Evolutionary conservation across 2,113 vertebrate genomes (phyloP), one percentile per base, ranked within the genome.

Genomic region (Phaethon lepturus): DNA sequence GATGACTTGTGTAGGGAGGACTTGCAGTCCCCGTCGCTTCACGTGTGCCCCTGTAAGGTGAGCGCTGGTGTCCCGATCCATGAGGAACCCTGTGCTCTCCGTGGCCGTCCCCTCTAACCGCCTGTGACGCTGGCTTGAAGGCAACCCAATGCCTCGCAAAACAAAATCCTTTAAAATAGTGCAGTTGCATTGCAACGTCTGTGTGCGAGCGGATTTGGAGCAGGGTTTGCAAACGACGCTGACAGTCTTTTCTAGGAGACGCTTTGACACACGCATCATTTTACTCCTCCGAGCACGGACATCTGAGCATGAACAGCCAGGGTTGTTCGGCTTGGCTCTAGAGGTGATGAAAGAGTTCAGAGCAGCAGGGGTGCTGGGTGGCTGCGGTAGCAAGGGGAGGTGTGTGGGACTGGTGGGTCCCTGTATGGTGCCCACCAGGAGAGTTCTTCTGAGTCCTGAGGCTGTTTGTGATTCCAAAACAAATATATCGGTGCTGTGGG

Each of bases 381-480:
- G 40, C 75, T 56, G 53, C 6, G 9, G 75, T 25, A 38, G 72
- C 31, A 4, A 7, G 9, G 40, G 53, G 29, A 40, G 66, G 38
- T 47, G 45, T 4, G 14, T 5, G 28, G 19, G 47, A 38, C 38
- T 38, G 45, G 45, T 84, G 77, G 69, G 55, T 84, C 0, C 20
- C 38, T 38, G 38, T 38, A 38, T 72, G 86, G 69, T 95, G 89
- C 94, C 91, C 93, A 86, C 78, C 91, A 81, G 79, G 74, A 69
- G 24, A 88, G 69, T 28, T 87, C 35, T 44, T 28, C 55, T 49
- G 60, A 78, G 62, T 68, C 86, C 91, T 7, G 42, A 66, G 92
- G 74, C 78, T 69, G n/a, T 93, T 90, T 69, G 82, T 77, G 38
- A 22, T 87, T 95, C 87, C 93, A 88, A 95, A 81, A 50, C 76